phyloP scores from a whole-genome alignment of 2,797 vertebrate genomes.

The Rhynchotus rufescens region DNA sequence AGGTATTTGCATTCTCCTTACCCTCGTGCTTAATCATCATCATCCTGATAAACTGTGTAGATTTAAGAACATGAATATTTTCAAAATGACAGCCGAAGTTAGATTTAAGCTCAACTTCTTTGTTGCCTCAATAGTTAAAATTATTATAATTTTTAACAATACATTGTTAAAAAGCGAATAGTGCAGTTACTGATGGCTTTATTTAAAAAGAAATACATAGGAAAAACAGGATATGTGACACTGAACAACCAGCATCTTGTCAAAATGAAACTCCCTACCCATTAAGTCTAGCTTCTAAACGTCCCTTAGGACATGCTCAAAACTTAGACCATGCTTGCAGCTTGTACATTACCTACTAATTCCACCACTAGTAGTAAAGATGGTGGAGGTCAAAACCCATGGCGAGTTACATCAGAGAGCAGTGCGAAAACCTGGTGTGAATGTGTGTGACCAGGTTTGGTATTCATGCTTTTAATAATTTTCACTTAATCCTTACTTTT shows the following conservation, averaged over 20 bases:
- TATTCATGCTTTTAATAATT: accelerated
- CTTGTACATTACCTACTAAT: neutral
- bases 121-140: neutral
- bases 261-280: neutral
- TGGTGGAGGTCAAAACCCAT: accelerated
- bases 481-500: constrained; percentile 85
- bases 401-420: neutral
- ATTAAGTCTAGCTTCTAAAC: neutral
- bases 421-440: neutral
- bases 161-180: neutral
- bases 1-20: too few species aligned
- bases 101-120: neutral
- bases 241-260: accelerated
- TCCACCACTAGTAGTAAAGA: neutral
- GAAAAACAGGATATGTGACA: neutral
- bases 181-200: neutral
- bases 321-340: neutral
- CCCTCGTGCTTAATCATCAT: neutral
- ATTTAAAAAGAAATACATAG: too few species aligned
- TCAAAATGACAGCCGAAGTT: neutral
- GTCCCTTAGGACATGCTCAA: neutral
- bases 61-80: too few species aligned
- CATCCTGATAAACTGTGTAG: neutral
- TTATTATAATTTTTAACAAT: too few species aligned
- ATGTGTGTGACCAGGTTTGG: accelerated